Conservation (phyloP, 2,888 invertebrate species). For the Latrodectus hesperus region DNA sequence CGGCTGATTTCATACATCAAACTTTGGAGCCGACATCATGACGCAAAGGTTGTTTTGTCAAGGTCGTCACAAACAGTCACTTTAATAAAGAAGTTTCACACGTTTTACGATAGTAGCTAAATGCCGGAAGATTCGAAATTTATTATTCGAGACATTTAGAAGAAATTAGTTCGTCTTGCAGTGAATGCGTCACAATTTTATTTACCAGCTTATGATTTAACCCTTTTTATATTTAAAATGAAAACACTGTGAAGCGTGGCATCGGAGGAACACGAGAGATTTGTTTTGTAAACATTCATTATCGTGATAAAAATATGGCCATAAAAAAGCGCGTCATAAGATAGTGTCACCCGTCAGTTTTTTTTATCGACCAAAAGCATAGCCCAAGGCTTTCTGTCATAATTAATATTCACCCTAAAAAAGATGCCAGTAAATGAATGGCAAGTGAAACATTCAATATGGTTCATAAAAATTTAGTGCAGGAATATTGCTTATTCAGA, state of each 20-base stretch:
- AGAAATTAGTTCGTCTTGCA: neutral
- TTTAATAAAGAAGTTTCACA: neutral
- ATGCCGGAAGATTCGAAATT: neutral
- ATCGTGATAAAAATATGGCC: neutral
- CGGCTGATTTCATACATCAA: slow-evolving; percentile 3
- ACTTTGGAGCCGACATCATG: neutral
- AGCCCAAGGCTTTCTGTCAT: neutral
- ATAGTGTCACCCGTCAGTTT: neutral
- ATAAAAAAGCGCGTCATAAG: neutral
- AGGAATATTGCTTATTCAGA: too few relatives aligned
- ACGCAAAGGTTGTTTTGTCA: slow-evolving; percentile 19
- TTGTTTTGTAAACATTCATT: neutral
- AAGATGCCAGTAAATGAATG: neutral
- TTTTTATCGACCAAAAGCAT: neutral
- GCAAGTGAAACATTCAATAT: neutral
- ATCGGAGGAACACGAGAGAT: neutral
- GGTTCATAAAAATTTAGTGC: neutral
- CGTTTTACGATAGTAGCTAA: neutral
- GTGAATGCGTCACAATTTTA: neutral
- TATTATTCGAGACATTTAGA: neutral
- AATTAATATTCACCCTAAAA: slow-evolving; percentile 2
- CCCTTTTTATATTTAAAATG: neutral
- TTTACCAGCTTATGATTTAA: neutral
- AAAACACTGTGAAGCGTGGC: neutral
- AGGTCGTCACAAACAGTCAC: neutral